Evolutionary conservation across 1,140 invertebrate species (phyloP), one percentile per base, ranked within the genome.

Genomic region (Drosophila nigromelanica): DNA sequence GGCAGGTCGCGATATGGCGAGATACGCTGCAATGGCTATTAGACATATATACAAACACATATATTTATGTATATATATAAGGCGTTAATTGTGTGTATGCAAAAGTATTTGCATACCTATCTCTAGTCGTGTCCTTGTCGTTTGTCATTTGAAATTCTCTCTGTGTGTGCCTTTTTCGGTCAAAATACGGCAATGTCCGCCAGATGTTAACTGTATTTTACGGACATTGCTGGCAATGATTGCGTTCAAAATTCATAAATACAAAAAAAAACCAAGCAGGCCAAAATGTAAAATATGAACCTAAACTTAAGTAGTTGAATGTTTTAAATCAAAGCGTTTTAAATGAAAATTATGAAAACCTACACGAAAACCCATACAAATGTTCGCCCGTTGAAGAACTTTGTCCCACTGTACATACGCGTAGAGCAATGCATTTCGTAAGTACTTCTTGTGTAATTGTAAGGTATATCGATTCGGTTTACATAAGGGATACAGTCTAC

Each of bases 131-230:
- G 61, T 67, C 61, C 74, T 70, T 61, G 81, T 83, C 76, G 64
- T 60, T 85, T 86, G 81, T 85, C 81, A 86, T 85, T 85, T 70
- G 58, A 67, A 86, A 85, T 85, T 87, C 83, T 86, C 72, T 72
- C 83, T 89, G 85, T 83, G 83, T 89, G 83, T 89, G 83, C 83
- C 83, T 89, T 89, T 89, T 89, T 83, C 83, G 83, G 83, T 89
- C 83, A 83, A 89, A 89, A 89, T 77, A 64, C 76, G 76, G 71
- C 72, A 87, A 78, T 70, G 79, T 73, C 56, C 71, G 14, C 30
- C 50, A 73, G 60, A 74, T 62, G 70, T 55, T 55, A 45, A 18
- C 1, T 30, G 75, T 75, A 78, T 73, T 68, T 77, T 78, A 51
- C 45, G 69, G 75, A 42, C 42, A 71, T 72, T 83, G 73, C 82